Base-by-base conservation (phyloP, 2,888 invertebrate species). In the Papilio protenor region DNA sequence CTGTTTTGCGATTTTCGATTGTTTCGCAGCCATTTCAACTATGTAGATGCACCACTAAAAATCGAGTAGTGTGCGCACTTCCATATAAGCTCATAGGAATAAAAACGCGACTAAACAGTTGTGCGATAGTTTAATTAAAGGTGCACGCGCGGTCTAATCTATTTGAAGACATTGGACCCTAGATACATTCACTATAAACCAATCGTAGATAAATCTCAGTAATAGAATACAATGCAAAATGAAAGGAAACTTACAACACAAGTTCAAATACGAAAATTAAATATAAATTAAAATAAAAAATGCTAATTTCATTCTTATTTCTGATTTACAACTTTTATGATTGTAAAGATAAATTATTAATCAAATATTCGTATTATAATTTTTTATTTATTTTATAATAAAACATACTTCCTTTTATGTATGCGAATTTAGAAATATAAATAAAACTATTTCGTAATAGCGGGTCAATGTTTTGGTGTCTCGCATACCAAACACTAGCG, bases 231-330 rank as follows among this genome's bases (percentile, higher is more conserved):
- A 55, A 57, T 57, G 33, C 14, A 45, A 21, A 69, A 47, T 75
- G 74, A 75, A 75, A 75, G 74, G 64, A 52, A 57, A 40, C 57
- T 49, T 49, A 27, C 27, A 21, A 33, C 23, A 49, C 49, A 66
- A 16, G 14, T 64, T 49, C 8, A 45, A 49, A 66, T 66, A 75
- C 18, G 64, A 64, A 21, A 64, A 18, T 47, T 45, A 70, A 66
- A 66, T 27, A 16, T 27, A 6, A 45, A 75, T 69, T 57, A 27
- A 23, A 40, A 72, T 18, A 16, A 45, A 72, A 72, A 72, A 66
- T 33, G 33, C 16, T 6, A 66, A 66, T 40, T 40, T 18, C 23
- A 40, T 66, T 66, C n/a, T 40, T n/a, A 23, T n/a, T 8, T 33
- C 6, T 33, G 6, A 33, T 33, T 61, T 61, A 23, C 16, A 64